Base-by-base conservation (phyloP, 2,888 invertebrate species). In the Holacanthella duospinosa region DNA sequence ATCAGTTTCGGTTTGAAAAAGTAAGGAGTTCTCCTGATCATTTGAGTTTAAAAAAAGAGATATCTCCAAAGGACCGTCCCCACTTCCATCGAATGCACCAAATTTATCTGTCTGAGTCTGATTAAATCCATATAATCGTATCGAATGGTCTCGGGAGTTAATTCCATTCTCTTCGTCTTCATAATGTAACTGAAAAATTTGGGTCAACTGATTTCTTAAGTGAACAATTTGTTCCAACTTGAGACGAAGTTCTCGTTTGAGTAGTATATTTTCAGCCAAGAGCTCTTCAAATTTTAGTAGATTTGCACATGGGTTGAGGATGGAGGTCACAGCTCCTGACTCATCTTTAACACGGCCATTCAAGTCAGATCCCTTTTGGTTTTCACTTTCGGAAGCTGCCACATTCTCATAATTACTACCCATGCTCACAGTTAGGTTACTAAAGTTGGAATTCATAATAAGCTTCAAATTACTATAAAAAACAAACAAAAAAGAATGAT, bases 121-220 rank as follows among this genome's bases (percentile, higher is more conserved):
- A 36, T 6, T 36, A 36, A 6, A 6, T 16, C 48, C 4, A 4
- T 21, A 9, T 4, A 9, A 21, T n/a, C 48, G 48, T 21, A 16
- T 21, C 48, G n/a, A 48, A 4, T 48, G 12, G 4, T 21, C 6
- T 16, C 16, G 48, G 12, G 4, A 16, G 48, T 21, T 21, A 9
- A 21, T 16, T 6, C 36, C 16, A 16, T 16, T 36, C 6, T 36
- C 36, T 16, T 36, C 16, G 4, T n/a, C n/a, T n/a, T n/a, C n/a
- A n/a, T n/a, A n/a, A n/a, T n/a, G n/a, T n/a, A 21, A 48, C 48
- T 48, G 19, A 48, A n/a, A 4, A 48, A 55, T 55, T 55, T n/a
- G 29, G 4, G 4, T 6, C 26, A 28, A 26, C 55, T 55, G 16
- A 55, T 55, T 16, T 19, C 29, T 16, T 3, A 55, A 26, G 6